A percentile compares a stretch with the other conserved stretches of the same genome.
Conservation (phyloP, 2,888 invertebrate species). For the Polietes domitor region DNA sequence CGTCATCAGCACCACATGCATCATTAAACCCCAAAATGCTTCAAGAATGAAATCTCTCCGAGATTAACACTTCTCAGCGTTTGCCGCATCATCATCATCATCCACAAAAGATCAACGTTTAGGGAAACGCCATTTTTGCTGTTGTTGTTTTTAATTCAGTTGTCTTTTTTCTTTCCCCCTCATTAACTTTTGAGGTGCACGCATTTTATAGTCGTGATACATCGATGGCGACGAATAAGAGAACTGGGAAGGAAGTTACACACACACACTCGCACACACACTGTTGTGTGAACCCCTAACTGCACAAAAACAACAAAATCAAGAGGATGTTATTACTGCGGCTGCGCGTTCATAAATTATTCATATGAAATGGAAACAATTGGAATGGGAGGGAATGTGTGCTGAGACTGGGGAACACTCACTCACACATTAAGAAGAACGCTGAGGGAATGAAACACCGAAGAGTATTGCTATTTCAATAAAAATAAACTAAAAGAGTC, state of each 20-base stretch:
- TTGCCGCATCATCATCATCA: neutral
- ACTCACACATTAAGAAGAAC: neutral
- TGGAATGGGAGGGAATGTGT: neutral
- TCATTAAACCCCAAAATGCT: slow-evolving; percentile 32
- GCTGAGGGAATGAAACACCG: neutral
- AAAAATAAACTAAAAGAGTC: too few relatives aligned
- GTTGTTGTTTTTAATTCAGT: neutral
- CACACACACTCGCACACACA: neutral
- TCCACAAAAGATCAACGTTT: slow-evolving; percentile 19
- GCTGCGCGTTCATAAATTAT: slow-evolving; percentile 57
- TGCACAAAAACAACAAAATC: neutral
- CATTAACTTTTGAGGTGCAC: neutral
- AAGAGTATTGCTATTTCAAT: neutral
- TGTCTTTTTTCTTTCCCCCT: neutral
- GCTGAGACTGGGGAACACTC: neutral
- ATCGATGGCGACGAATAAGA: slow-evolving; percentile 13
- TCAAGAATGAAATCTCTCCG: slow-evolving; percentile 31
- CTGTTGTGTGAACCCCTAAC: slow-evolving; percentile 40
- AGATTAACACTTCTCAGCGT: slow-evolving; percentile 39
- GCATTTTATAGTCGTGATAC: neutral
- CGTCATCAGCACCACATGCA: slow-evolving; percentile 31
- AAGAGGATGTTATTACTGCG: slow-evolving; percentile 42
- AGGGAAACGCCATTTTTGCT: slow-evolving; percentile 23
- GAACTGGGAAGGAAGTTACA: neutral
- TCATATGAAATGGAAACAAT: slow-evolving; percentile 39